phyloP scores from a whole-genome alignment of 2,888 invertebrate genomes.

The Drosophila birchii region DNA sequence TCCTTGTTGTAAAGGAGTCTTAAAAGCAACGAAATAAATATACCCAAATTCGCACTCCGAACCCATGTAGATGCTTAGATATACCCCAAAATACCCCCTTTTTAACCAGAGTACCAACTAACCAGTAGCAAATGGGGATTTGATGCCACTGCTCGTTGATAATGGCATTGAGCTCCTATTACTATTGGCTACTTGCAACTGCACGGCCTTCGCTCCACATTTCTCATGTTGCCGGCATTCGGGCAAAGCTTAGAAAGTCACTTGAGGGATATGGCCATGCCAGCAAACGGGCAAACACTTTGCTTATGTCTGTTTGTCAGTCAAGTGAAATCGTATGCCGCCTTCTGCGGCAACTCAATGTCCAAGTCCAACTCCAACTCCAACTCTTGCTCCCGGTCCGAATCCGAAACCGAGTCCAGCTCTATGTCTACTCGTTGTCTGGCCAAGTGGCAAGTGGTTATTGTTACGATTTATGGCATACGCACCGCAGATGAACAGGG shows the following conservation, averaged over 20 bases:
- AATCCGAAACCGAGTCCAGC: constrained; percentile 35
- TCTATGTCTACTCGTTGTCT: constrained; percentile 64
- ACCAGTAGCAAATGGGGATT: constrained; percentile 50
- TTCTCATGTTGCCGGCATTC: constrained; percentile 71
- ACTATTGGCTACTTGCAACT: constrained; percentile 25
- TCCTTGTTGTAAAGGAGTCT: background rate
- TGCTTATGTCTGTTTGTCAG: constrained; percentile 53
- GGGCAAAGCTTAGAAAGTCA: constrained; percentile 63
- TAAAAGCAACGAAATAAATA: background rate
- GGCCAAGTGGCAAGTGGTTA: constrained; percentile 69
- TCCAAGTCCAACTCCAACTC: constrained; percentile 9
- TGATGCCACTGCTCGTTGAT: constrained; percentile 36
- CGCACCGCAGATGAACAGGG: constrained; percentile 69
- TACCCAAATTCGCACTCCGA: background rate
- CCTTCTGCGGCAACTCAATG: constrained; percentile 38
- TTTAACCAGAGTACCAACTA: background rate
- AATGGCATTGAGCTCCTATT: constrained; percentile 41
- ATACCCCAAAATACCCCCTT: background rate
- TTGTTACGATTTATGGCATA: constrained; percentile 79
- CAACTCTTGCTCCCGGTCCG: constrained; percentile 9
- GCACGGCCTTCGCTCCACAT: constrained; percentile 65
- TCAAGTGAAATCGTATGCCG: constrained; percentile 74
- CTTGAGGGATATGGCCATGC: constrained; percentile 57
- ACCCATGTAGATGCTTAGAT: constrained; percentile 2
- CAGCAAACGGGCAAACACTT: constrained; percentile 53